A percentile compares a stretch with the other conserved stretches of the same genome.
Conservation (phyloP, 2,888 invertebrate genomes). For the Phyllotreta striolata region DNA sequence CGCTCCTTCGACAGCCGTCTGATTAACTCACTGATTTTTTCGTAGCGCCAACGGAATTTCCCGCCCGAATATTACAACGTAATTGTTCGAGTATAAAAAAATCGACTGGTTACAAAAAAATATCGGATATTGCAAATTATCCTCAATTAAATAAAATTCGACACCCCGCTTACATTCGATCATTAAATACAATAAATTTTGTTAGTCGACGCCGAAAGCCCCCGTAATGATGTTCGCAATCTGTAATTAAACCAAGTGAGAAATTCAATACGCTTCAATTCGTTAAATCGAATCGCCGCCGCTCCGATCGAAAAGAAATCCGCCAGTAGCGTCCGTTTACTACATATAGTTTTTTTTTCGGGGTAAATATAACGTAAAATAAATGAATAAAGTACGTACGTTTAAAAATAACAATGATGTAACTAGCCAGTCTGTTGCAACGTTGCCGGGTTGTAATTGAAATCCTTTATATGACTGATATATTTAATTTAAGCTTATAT, state of each 20-base stretch:
- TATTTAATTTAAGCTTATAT: too few species aligned
- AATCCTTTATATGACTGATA: too few species aligned
- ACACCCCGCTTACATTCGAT: background rate
- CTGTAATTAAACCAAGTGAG: slow-evolving; percentile 16
- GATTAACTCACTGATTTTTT: background rate
- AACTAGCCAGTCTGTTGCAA: too few species aligned
- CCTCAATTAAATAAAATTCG: slow-evolving; percentile 5
- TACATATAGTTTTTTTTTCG: too few species aligned
- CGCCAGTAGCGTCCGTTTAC: background rate
- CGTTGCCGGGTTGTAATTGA: too few species aligned
- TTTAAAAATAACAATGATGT: too few species aligned
- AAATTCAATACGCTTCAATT: slow-evolving; percentile 10
- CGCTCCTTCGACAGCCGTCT: background rate
- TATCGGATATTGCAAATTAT: background rate
- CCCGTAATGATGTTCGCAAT: slow-evolving; percentile 1
- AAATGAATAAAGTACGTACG: too few species aligned
- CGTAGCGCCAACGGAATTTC: too few species aligned
- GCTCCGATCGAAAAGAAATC: background rate
- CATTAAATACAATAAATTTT: slow-evolving; percentile 10
- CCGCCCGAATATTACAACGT: too few species aligned
- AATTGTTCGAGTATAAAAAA: background rate
- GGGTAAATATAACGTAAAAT: too few species aligned
- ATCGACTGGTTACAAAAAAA: background rate
- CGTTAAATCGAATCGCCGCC: slow-evolving; percentile 2
- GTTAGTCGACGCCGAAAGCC: slow-evolving; percentile 10